Conservation (phyloP, 2,797 vertebrate genomes). For the Podarcis lilfordi region DNA sequence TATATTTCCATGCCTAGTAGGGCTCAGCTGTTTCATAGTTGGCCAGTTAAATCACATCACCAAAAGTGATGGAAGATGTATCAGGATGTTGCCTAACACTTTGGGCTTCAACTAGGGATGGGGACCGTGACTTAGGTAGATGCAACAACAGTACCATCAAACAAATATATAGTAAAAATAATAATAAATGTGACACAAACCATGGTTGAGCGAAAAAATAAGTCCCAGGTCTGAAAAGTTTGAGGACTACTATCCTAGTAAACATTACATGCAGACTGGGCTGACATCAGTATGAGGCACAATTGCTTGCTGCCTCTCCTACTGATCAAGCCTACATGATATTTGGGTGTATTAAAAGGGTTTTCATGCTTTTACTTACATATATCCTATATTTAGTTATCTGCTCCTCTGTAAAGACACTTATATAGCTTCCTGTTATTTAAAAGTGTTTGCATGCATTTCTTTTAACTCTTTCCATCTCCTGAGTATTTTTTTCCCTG, state of each 20-base stretch:
- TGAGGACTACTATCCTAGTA: neutral
- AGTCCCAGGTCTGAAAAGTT: neutral
- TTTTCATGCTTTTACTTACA: neutral
- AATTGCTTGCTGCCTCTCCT: neutral
- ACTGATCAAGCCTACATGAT: neutral
- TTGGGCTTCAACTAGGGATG: neutral
- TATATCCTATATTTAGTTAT: neutral
- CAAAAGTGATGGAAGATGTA: neutral
- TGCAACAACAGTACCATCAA: neutral
- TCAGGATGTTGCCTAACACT: neutral
- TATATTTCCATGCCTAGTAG: neutral
- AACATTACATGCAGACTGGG: too few relatives aligned
- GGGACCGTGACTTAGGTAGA: neutral
- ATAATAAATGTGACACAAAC: neutral
- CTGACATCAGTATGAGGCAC: neutral
- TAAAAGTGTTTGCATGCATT: neutral
- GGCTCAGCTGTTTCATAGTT: neutral
- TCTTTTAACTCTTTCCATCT: neutral
- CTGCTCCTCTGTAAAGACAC: neutral
- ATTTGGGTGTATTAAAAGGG: neutral
- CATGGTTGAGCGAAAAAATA: neutral
- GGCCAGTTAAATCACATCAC: neutral
- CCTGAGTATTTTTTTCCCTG: neutral
- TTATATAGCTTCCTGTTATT: neutral
- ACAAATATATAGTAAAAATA: neutral